Conservation (phyloP, 2,797 vertebrate genomes). For the Chrysocyon brachyurus region DNA sequence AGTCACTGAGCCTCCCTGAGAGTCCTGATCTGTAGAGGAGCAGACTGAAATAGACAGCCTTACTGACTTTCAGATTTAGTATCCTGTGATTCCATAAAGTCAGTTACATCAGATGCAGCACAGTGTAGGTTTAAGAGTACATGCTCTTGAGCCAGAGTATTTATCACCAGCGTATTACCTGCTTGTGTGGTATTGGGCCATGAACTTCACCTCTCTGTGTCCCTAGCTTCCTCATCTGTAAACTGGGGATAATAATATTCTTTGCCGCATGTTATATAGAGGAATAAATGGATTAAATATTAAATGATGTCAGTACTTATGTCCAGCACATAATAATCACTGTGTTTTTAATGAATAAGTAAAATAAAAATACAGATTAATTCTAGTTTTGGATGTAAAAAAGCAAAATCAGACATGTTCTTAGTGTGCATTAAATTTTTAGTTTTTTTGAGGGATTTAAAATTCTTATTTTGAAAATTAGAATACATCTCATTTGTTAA, state of each 20-base stretch:
- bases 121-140: neutral
- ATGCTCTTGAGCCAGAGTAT: neutral
- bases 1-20: neutral
- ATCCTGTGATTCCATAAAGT: neutral
- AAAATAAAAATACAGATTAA: neutral
- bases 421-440: conserved; percentile 4
- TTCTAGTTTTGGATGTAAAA: conserved; percentile 26
- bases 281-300: neutral
- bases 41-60: neutral
- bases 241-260: neutral
- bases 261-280: neutral
- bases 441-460: neutral
- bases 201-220: neutral
- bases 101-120: neutral
- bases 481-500: neutral
- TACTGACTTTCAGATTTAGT: conserved; percentile 9
- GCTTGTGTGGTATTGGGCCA: neutral
- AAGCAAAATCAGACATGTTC: conserved; percentile 13
- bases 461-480: conserved; percentile 52
- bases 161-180: neutral
- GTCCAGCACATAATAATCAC: neutral
- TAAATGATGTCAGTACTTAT: neutral
- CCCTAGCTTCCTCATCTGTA: neutral
- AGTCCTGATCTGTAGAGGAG: conserved; percentile 7
- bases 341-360: neutral